Evolutionary conservation across 2,113 vertebrate species (phyloP), one percentile per base, ranked within the genome.

Genomic region (Oncorhynchus keta): DNA sequence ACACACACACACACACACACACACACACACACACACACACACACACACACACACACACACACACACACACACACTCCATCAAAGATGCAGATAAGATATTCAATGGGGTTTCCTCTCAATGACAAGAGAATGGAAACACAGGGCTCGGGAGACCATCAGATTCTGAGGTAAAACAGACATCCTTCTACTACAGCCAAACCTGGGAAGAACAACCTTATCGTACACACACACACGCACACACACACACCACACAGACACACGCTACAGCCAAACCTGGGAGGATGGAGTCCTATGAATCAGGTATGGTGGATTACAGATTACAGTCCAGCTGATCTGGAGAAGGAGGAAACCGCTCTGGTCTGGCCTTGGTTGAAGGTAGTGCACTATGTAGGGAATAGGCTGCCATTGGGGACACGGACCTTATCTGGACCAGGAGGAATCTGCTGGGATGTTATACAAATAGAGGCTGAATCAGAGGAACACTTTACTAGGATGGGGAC

Each of bases 111-210:
- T 39, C 32, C 24, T 35, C 32, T 55, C 65, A 57, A 22, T 73
- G 45, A 68, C 35, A 68, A 32, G 64, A 30, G 59, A 18, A 69
- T 1, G 32, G 4, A 66, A 30, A 14, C 22, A 66, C 28, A 69
- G 1, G 3, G 30, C 57, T 62, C 8, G 5, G 22, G 32, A 32
- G 30, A 26, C 22, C 22, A 16, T 62, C 20, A 11, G 9, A 78
- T 3, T 66, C 32, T 65, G 76, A 75, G 68, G 61, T 71, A 55
- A 74, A 28, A 26, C 57, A 70, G n/a, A 71, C 68, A 65, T 18
- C 5, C 26, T 74, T 72, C 57, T 72, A 55, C 7, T 39, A 26
- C 20, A 5, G 61, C 68, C 32, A 61, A 76, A 79, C 35, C 14
- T 75, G 1, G 72, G 59, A 8, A 30, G 24, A 78, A 28, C 30